Conservation (phyloP, 1,140 invertebrate species). For the Stenopsyche tienmushanensis region DNA sequence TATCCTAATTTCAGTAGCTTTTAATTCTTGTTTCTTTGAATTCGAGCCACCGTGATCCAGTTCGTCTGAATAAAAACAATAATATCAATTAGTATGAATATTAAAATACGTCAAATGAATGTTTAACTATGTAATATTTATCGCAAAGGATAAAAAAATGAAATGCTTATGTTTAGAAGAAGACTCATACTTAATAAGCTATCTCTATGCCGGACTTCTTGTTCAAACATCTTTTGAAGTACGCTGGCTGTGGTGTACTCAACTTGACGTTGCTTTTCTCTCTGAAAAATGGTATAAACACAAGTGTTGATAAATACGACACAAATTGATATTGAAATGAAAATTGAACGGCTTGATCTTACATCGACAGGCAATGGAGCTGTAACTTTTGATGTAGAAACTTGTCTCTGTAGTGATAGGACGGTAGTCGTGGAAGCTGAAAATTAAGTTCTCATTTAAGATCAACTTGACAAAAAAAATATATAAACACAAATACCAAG, state of each 20-base stretch:
- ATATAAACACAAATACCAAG: no score
- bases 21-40: slow-evolving; percentile 48
- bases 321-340: not conserved
- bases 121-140: not conserved
- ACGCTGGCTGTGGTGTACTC: slow-evolving; percentile 74
- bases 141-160: not conserved
- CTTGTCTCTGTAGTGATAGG: slow-evolving; percentile 46
- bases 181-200: slow-evolving; percentile 56
- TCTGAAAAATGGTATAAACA: slow-evolving; percentile 54
- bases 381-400: slow-evolving; percentile 63
- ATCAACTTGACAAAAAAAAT: no score
- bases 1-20: slow-evolving; percentile 48
- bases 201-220: slow-evolving; percentile 75
- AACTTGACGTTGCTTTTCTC: slow-evolving; percentile 74
- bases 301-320: no score
- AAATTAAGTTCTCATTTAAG: no score
- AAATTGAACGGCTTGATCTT: slow-evolving; percentile 45
- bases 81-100: not conserved
- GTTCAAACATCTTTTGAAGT: slow-evolving; percentile 76
- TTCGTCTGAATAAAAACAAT: slow-evolving; percentile 45
- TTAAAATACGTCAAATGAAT: not conserved
- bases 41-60: slow-evolving; percentile 51
- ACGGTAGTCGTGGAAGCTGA: slow-evolving; percentile 42
- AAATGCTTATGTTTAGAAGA: no score
- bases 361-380: slow-evolving; percentile 89